Base-by-base conservation (phyloP, 2,113 vertebrate genomes). In the Chaetorhynchus papuensis region DNA sequence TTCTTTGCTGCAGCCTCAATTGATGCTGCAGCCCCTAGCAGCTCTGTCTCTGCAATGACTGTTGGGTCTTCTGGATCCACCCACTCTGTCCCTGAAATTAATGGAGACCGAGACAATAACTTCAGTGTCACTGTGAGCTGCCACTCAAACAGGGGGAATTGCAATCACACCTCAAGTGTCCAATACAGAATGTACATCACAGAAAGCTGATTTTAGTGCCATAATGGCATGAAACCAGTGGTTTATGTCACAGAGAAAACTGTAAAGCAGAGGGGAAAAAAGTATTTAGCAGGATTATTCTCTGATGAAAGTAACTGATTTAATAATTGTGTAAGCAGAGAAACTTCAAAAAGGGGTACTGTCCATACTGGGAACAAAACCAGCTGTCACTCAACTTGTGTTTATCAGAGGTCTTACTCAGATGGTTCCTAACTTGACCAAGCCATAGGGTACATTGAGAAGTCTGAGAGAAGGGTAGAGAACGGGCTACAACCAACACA, bases 1-100 rank as follows among this genome's bases (percentile, higher is more conserved):
- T 99, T 99, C 98, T 99, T 99, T 89, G 99, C 99, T 45, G 99
- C 99, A 42, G 99, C 99, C 97, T 99, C 99, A 82, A 99, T 99
- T 78, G 99, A 99, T 4, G 99, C 99, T 22, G 99, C 99, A 22
- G 99, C 99, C 86, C 99, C 99, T 84, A 99, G 97, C 3, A 99
- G 98, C 97, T 99, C 99, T 2, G 99, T 99, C 97, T 99, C 99
- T 1, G 99, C 99, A 56, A 99, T 99, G 94, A 99, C 98, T 13
- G 99, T 99, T 56, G 99, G 99, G 97, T 99, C 99, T 97, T 99
- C 99, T 1, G 99, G 99, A 92, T 99, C 99, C 86, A 99, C 99
- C 97, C 99, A 99, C 94, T 99, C 99, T 6, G 98, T 98, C 87
- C 99, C 99, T 99, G 97, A 91, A 98, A 98, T 79, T n/a, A 97